These are phyloP conservation scores for Ptyas mucosa DNA, from an alignment of 2,113 vertebrate species.

Conservation along the genomic window DNA sequence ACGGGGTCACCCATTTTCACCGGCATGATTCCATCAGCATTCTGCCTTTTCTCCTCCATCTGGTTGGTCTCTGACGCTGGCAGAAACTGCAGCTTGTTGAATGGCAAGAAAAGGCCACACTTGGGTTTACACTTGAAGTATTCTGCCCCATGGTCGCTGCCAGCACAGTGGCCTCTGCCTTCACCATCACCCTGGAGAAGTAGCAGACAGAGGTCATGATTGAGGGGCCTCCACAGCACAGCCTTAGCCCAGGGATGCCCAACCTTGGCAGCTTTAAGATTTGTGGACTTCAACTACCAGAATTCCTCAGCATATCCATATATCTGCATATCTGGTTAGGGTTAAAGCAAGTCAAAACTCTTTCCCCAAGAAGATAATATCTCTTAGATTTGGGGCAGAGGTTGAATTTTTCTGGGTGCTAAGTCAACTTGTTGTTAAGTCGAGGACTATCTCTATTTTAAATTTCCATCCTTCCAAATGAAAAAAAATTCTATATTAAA, in stretches of 20 bases:
- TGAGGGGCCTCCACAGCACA: not conserved
- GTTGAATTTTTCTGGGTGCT: not conserved
- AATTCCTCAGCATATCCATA: not conserved
- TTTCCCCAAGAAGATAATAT: not conserved
- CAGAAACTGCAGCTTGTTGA: constrained; percentile 65
- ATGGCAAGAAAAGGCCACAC: constrained; percentile 72
- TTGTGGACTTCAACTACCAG: not conserved
- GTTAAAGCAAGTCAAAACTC: not conserved
- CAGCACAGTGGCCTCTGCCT: constrained; percentile 64
- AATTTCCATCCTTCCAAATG: too few relatives aligned
- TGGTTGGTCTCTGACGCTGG: fast-evolving
- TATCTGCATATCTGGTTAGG: not conserved
- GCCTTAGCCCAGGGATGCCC: not conserved
- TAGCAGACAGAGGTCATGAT: fast-evolving
- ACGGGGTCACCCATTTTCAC: constrained; percentile 74
- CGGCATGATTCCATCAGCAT: fast-evolving
- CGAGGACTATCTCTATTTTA: too few relatives aligned
- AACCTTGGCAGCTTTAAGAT: not conserved
- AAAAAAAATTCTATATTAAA: too few relatives aligned
- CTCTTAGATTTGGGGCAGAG: not conserved
- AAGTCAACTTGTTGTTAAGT: too few relatives aligned
- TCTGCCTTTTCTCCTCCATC: not conserved
- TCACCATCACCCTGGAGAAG: constrained; percentile 67
- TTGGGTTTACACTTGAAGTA: constrained; percentile 68
- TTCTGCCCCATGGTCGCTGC: not conserved